Base-by-base conservation (phyloP, 2,797 vertebrate species). In the Okamejei kenojei region DNA sequence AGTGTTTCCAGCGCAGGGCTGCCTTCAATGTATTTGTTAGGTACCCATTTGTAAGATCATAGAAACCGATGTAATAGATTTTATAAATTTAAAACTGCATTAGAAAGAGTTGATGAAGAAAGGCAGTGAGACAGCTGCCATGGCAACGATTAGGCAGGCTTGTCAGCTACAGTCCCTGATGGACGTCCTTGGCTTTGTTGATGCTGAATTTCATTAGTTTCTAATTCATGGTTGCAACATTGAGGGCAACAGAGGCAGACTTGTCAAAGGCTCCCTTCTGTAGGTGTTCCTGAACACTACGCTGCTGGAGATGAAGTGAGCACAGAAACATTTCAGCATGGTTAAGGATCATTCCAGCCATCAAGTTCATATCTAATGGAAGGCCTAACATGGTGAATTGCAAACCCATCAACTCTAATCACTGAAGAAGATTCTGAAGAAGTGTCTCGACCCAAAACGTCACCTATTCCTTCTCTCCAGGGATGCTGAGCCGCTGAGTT, bases 41-140 rank as follows among this genome's bases (percentile, higher is more conserved):
- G 54, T 23, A 45, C 45, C 35, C 73, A 76, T 92, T 92, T 29
- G 38, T 76, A n/a, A 76, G 35, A 92, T 91, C 90, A 91, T 76
- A 76, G 65, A 38, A 92, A 45, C 38, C 1, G 35, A 76, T 26
- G 21, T n/a, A 92, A 54, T 76, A 26, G 35, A 92, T 92, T 68
- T 76, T 58, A 76, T 92, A 92, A 92, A 74, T 58, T 92, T 92
- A 68, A 92, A 92, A 92, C 45, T 74, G 73, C 35, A 92, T 74
- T 91, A 29, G 71, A 74, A 29, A n/a, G 21, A 29, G 38, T 32
- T 92, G 90, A 92, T n/a, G 68, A 35, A 92, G 76, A 26, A 54
- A 58, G 74, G 38, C 73, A 17, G 17, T 26, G 10, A 6, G 90
- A 76, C 90, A 74, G 90, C 26, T 92, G 45, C 90, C 90, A 92